A percentile compares a stretch with the other conserved stretches of the same genome.
These are phyloP conservation scores for Dendronephthya gigantea DNA, from an alignment of 64 coral and sea anemone genomes.

Conservation along the genomic window DNA sequence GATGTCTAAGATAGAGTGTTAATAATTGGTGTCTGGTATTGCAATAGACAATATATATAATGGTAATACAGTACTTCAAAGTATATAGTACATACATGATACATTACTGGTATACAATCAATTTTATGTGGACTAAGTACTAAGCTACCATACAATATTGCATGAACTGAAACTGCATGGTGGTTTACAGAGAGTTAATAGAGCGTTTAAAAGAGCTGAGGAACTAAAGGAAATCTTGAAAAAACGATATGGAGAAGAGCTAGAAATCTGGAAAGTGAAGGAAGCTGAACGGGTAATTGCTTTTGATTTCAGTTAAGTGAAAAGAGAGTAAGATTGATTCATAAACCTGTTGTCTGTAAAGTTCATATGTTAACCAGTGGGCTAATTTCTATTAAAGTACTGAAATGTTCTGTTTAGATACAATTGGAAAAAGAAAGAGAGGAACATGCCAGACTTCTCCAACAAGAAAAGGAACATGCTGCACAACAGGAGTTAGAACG, in stretches of 20 bases:
- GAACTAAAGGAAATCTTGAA: conserved; percentile 70
- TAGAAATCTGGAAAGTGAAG: conserved; percentile 42
- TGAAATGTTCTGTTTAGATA: neutral
- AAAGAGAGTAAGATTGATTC: too few species aligned
- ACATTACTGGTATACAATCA: too few species aligned
- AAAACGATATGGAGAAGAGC: conserved; percentile 67
- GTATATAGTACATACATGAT: too few species aligned
- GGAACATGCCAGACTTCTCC: neutral
- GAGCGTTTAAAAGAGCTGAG: conserved; percentile 63
- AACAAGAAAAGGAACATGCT: neutral
- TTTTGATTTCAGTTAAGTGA: neutral
- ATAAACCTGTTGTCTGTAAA: too few species aligned
- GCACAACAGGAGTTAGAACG: neutral
- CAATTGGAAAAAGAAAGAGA: neutral
- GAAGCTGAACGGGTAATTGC: conserved; percentile 23
- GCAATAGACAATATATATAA: too few species aligned
- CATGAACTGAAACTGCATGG: neutral
- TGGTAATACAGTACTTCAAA: too few species aligned
- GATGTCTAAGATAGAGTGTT: too few species aligned
- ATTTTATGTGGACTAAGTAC: too few species aligned
- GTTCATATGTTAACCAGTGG: too few species aligned
- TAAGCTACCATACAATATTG: neutral
- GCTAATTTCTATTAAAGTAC: too few species aligned
- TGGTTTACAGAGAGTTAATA: conserved; percentile 26
- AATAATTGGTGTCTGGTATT: too few species aligned